Conservation (phyloP, 1,140 invertebrate species). For the Drosophila trapezifrons region DNA sequence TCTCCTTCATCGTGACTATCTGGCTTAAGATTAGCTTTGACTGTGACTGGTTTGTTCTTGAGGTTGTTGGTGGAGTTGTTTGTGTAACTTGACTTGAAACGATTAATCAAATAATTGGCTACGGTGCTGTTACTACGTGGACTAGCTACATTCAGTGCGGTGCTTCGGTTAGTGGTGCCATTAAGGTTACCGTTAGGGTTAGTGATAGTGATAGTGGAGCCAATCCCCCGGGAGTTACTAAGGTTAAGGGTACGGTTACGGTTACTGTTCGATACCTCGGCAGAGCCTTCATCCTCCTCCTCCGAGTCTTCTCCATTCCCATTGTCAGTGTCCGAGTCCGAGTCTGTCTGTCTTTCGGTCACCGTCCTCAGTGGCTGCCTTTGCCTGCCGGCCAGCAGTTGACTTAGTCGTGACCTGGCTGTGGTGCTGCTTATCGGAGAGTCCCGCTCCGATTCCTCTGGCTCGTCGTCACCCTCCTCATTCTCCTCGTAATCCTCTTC, state of each 20-base stretch:
- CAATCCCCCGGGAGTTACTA: constrained; percentile 25
- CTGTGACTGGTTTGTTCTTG: constrained; percentile 48
- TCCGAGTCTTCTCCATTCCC: constrained; percentile 22
- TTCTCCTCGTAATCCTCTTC: constrained; percentile 29
- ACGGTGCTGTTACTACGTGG: constrained; percentile 79
- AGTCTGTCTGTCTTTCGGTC: constrained; percentile 7
- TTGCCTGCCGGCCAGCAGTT: constrained; percentile 65
- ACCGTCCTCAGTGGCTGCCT: constrained; percentile 10
- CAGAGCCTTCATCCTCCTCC: constrained; percentile 26
- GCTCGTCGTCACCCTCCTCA: constrained; percentile 27
- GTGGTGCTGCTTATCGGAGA: constrained; percentile 7
- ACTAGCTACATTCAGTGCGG: constrained; percentile 54
- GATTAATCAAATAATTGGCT: constrained; percentile 75
- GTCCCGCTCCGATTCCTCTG: constrained; percentile 19
- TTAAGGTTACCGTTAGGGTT: constrained; percentile 35
- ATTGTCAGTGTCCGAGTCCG: constrained; percentile 25
- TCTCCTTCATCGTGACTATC: constrained; percentile 32
- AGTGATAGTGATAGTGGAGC: constrained; percentile 23
- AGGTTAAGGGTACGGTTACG: constrained; percentile 28
- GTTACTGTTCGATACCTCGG: constrained; percentile 50
- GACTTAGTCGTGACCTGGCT: constrained; percentile 35
- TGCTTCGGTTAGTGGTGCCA: constrained; percentile 42
- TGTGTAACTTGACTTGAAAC: constrained; percentile 50
- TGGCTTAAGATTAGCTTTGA: constrained; percentile 56
- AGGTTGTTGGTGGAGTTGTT: constrained; percentile 21